Evolutionary conservation across 30 jellyfish, hydroid and myxozoan species (phyloP).

Genomic region (Pelagia noctiluca): DNA sequence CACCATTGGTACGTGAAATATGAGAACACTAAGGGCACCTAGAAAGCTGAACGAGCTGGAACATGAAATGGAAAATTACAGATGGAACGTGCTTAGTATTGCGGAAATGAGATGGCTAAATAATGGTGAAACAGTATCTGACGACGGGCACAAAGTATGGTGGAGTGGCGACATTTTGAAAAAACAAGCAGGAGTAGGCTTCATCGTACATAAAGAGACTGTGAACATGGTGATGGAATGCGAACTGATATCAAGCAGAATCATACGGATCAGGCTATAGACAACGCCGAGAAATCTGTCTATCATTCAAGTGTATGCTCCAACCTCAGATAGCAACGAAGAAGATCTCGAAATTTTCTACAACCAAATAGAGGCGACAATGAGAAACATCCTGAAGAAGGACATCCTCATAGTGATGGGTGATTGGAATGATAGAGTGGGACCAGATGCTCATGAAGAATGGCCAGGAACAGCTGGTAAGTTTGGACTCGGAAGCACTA

Average conservation of each 20-base stretch:
- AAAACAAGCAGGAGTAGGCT: conserved; percentile 28
- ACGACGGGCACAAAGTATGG: conserved; percentile 47
- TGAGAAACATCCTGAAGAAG: conserved; percentile 10
- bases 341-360: conserved; percentile 22
- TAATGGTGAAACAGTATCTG: conserved; percentile 29
- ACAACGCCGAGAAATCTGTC: conserved; percentile 26
- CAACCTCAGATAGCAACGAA: conserved; percentile 17
- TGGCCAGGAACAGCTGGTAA: conserved; percentile 31
- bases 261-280: conserved; percentile 17
- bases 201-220: conserved; percentile 20
- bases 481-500: conserved; percentile 42
- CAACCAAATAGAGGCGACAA: conserved; percentile 14
- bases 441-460: conserved; percentile 47
- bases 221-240: conserved; percentile 30
- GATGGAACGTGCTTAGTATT: conserved; percentile 34
- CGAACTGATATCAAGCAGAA: conserved; percentile 17
- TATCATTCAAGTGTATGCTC: conserved; percentile 44
- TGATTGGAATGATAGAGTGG: conserved; percentile 57
- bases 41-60: conserved; percentile 22
- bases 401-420: conserved; percentile 29
- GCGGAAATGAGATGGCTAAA: conserved; percentile 32
- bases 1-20: conserved; percentile 44
- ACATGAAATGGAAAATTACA: conserved; percentile 29
- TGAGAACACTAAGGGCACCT: conserved; percentile 14
- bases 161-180: conserved; percentile 14